phyloP scores from a whole-genome alignment of 1,140 invertebrate genomes.

The Magallana angulata region DNA sequence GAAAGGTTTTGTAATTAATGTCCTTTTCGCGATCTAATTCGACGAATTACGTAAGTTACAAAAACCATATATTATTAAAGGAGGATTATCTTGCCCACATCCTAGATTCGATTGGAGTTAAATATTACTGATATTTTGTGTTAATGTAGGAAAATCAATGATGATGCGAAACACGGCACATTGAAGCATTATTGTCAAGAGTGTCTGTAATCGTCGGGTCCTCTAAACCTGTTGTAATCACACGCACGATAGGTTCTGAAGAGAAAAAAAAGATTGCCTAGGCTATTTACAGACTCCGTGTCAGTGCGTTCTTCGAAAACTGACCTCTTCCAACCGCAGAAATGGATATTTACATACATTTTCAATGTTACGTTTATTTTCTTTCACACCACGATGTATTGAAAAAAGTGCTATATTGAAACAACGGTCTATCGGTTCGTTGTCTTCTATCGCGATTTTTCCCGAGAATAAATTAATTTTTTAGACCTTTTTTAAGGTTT shows the following conservation, averaged over 20 bases:
- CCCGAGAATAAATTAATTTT: no score
- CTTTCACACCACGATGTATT: no score
- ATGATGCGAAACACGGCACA: conserved; percentile 21
- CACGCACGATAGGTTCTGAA: neutral
- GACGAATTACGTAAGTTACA: conserved; percentile 15
- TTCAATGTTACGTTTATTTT: neutral
- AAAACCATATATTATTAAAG: neutral
- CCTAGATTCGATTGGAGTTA: conserved; percentile 18
- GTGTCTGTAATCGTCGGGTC: neutral
- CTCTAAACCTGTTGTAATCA: conserved; percentile 24
- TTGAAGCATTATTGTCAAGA: conserved; percentile 25
- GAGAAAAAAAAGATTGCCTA: neutral
- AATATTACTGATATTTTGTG: conserved; percentile 23
- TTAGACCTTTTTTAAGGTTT: no score
- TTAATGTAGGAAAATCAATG: conserved; percentile 22
- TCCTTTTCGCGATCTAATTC: neutral
- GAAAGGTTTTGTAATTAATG: neutral
- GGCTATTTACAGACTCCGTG: neutral
- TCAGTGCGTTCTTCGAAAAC: no score
- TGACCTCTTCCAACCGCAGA: neutral
- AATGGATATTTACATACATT: neutral
- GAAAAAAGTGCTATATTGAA: no score
- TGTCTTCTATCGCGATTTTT: no score
- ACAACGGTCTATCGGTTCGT: no score
- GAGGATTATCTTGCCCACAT: neutral